Evolutionary conservation across 2,888 invertebrate species (phyloP).

Genomic region (Lymantria dispar): DNA sequence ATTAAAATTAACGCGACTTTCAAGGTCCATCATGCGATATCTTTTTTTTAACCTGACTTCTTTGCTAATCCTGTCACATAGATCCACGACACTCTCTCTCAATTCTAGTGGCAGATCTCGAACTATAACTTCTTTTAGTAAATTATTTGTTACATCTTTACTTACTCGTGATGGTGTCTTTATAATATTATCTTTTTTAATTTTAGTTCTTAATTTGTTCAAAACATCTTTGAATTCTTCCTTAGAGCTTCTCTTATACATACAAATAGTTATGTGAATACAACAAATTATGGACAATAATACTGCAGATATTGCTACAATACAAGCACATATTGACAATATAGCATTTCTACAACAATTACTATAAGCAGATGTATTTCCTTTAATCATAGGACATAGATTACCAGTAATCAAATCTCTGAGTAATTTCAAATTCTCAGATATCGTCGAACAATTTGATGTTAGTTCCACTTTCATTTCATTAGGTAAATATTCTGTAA

Average conservation of each 20-base stretch:
- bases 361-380: slow-evolving; percentile 39
- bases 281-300: slow-evolving; percentile 44
- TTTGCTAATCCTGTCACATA: slow-evolving; percentile 51
- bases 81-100: slow-evolving; percentile 48
- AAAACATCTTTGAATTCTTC: slow-evolving; percentile 32
- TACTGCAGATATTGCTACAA: slow-evolving; percentile 39
- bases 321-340: slow-evolving; percentile 40
- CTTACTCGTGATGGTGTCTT: slow-evolving; percentile 23
- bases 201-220: slow-evolving; percentile 19
- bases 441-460: slow-evolving; percentile 63
- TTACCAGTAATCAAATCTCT: slow-evolving; percentile 55
- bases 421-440: slow-evolving; percentile 56
- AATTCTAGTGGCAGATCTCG: slow-evolving; percentile 59
- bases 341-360: slow-evolving; percentile 44
- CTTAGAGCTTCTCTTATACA: slow-evolving; percentile 33
- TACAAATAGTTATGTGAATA: slow-evolving; percentile 34
- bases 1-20: slow-evolving; percentile 18
- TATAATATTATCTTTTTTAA: slow-evolving; percentile 7
- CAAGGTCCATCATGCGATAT: slow-evolving; percentile 43
- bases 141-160: slow-evolving; percentile 42
- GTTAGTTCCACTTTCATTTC: slow-evolving; percentile 35
- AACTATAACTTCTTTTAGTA: slow-evolving; percentile 58
- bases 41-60: slow-evolving; percentile 50
- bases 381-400: slow-evolving; percentile 35
- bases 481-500: slow-evolving; percentile 9